Conservation (phyloP, 2,888 invertebrate species). For the Agriopis leucophaearia region DNA sequence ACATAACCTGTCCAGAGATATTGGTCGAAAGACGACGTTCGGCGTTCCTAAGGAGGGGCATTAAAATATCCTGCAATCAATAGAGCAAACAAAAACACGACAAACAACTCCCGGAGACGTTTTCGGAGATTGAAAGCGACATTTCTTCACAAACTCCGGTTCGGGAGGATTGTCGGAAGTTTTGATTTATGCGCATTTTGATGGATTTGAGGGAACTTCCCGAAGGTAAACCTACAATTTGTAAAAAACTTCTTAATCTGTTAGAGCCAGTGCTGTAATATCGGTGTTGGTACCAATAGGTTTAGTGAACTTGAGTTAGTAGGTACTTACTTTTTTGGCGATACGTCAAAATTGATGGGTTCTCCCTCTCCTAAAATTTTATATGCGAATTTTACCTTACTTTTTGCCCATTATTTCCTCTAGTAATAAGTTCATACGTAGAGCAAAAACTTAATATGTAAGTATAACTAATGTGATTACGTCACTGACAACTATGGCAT, state of each 20-base stretch:
- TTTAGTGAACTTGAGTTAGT: slow-evolving; percentile 17
- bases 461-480: background rate
- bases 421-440: background rate
- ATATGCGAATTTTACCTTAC: background rate
- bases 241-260: slow-evolving; percentile 62
- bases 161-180: slow-evolving; percentile 61
- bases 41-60: slow-evolving; percentile 44
- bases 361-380: background rate
- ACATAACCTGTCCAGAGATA: slow-evolving; percentile 29
- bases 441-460: background rate
- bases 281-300: slow-evolving; percentile 29
- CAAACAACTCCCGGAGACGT: slow-evolving; percentile 55
- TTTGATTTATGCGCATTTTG: slow-evolving; percentile 78
- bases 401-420: slow-evolving; percentile 12
- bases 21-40: slow-evolving; percentile 20
- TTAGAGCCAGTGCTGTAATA: slow-evolving; percentile 45
- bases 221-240: slow-evolving; percentile 61
- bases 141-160: slow-evolving; percentile 55
- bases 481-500: background rate
- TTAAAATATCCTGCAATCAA: slow-evolving; percentile 50
- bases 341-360: slow-evolving; percentile 16
- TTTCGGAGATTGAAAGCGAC: slow-evolving; percentile 64
- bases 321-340: slow-evolving; percentile 13
- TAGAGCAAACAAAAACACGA: slow-evolving; percentile 57
- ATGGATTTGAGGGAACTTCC: slow-evolving; percentile 56